Base-by-base conservation (phyloP, 2,113 vertebrate genomes). In the Hemiscyllium ocellatum region DNA sequence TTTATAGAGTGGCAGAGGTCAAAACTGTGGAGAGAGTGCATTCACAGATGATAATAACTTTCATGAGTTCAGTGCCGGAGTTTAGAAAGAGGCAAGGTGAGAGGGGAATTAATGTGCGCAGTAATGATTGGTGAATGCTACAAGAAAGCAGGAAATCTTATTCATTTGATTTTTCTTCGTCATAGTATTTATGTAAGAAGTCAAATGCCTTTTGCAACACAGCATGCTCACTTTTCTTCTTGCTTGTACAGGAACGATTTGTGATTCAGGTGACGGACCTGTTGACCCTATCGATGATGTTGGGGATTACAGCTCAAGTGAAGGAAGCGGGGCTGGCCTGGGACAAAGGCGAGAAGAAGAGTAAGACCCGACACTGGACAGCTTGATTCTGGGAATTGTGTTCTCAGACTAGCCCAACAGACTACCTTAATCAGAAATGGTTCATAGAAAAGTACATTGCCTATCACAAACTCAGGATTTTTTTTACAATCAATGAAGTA, bases 261-360 rank as follows among this genome's bases (percentile, higher is more conserved):
- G 99, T 99, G 94, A 99, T 99, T 96, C 99, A 99, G 96, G 98
- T 99, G 96, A 99, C 99, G 0, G 99, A 99, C 96, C 97, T 99
- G 89, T 97, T 99, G 50, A 99, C 99, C 0, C 98, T 99, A 95
- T 99, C 99, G 96, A 99, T 99, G 99, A 99, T 99, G 99, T 96
- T 99, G 96, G 98, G 99, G 95, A 99, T 99, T 96, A 99, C 99
- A 0, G 99, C 98, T 37, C 99, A 99, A 97, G 99, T 99, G 97
- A 99, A 99, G 97, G 99, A 99, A 96, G 98, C 99, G 0, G 99
- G 99, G 80, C 96, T 99, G 20, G 99, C 99, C 0, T 99, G 99
- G 99, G 99, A 99, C 98, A 99, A 99, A 97, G 99, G 99, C 96
- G 99, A 99, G 96, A 99, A 99, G 96, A 99, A 99, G 96, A 99